Evolutionary conservation across 1,140 invertebrate genomes (phyloP), one percentile per base, ranked within the genome.

Genomic region (Chelonus insularis): DNA sequence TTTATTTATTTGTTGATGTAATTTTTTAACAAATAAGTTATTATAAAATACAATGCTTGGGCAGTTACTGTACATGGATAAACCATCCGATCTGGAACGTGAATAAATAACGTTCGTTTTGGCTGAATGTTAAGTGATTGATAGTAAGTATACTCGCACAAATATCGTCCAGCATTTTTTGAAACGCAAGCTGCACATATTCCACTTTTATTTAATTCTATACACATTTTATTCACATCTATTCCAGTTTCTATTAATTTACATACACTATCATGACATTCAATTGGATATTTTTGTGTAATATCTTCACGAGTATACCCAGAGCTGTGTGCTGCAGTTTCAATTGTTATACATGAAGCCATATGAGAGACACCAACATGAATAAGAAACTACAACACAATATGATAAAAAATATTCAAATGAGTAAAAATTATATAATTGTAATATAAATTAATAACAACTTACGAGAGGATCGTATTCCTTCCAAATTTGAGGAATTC

Each of bases 121-220:
- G 74, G 74, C 68, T 87, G 75, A 48, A 85, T 77, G 43, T 77
- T 79, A 0, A 90, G 74, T 0, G 88, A 90, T 50, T 85, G 84
- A 75, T 86, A 89, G 78, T 84, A 89, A 60, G 84, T 88, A 68
- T 87, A 89, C 77, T 89, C 88, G 65, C 88, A 90, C 0, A 89
- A 72, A 71, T 85, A 90, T 72, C 86, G 86, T 68, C 84, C 84
- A 18, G 84, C 82, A 65, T 84, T 32, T 5, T 68, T 39, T 0
- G 84, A 85, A 20, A 77, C 29, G 39, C 68, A 66, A 48, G 78
- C 72, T 62, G 73, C 68, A 16, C 72, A 72, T 52, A 41, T 41
- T 37, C 12, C 9, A 50, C 79, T 71, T 72, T 21, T 74, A 64
- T 84, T 84, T 4, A 84, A 51, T 14, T 64, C 71, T 67, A 65